Evolutionary conservation across 2,113 vertebrate species (phyloP), one percentile per base, ranked within the genome.

Genomic region (Solea solea): DNA sequence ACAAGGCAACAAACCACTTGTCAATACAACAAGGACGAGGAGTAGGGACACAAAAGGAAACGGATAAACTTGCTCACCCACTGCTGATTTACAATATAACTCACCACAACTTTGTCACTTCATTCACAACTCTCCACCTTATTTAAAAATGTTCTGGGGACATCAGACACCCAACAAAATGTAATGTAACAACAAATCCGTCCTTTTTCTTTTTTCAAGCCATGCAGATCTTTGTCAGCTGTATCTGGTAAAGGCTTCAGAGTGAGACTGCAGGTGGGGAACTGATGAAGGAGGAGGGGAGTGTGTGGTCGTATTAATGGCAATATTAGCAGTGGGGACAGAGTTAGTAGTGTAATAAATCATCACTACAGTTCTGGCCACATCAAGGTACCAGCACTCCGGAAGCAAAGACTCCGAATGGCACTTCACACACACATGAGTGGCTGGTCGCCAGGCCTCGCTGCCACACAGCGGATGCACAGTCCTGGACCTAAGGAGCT

Each of bases 321-420:
- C 72, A 69, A 61, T 70, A 79, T 84, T 81, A 87, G 81, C 68
- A 70, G 53, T 63, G 53, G 74, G 78, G 81, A 83, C 68, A 68
- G 51, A 81, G 74, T 85, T 85, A 78, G 83, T 53, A 50, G 61
- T 63, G 77, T 83, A 86, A 88, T 91, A 90, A 91, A 91, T 91
- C 89, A 91, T 84, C 54, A 45, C 74, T 73, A 69, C 78, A 75
- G 74, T 77, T 83, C 40, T 74, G 78, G 79, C 89, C 91, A 92
- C 90, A 92, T 92, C 82, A 92, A 92, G 89, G 88, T 69, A 39
- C 55, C 25, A 65, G 76, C 58, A 48, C 64, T 72, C 91, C 90
- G 91, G 90, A 92, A 92, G 88, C 64, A 64, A 78, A 81, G 90
- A 78, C 67, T 62, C 41, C 81, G 84, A 87, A 60, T 3, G 25